Evolutionary conservation across 2,113 vertebrate species (phyloP).

Genomic region (Siniperca knerii): DNA sequence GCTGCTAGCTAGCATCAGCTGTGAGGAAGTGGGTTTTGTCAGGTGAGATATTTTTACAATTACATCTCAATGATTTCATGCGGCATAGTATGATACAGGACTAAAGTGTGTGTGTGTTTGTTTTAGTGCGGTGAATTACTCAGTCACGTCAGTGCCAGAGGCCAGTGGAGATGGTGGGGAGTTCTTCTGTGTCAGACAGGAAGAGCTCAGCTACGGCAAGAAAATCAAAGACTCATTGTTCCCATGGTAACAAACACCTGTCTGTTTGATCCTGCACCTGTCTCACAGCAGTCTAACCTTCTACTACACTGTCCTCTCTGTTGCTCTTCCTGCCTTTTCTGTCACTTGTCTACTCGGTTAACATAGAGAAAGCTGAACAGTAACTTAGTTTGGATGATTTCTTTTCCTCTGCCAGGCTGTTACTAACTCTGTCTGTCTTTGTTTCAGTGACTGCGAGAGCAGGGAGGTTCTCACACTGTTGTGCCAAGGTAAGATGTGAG

Average conservation of each 20-base stretch:
- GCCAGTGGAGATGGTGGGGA: constrained; percentile 85
- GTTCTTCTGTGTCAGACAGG: constrained; percentile 89
- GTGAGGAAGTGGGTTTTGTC: constrained; percentile 93
- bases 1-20: constrained; percentile 88
- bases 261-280: constrained; percentile 18
- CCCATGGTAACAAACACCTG: constrained; percentile 86
- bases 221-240: constrained; percentile 89
- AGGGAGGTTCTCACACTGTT: constrained; percentile 82
- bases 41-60: constrained; percentile 80
- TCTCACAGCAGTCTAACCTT: constrained; percentile 16
- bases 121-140: constrained; percentile 86
- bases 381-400: constrained; percentile 22
- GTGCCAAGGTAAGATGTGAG: constrained; percentile 83
- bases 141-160: constrained; percentile 78
- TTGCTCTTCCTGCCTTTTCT: constrained; percentile 20
- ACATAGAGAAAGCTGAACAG: neutral
- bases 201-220: constrained; percentile 84
- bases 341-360: neutral
- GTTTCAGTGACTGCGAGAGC: constrained; percentile 85
- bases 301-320: constrained; percentile 32
- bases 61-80: neutral
- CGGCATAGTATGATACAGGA: neutral
- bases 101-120: constrained; percentile 37
- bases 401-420: neutral
- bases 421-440: constrained; percentile 53